phyloP scores from a whole-genome alignment of 2,797 vertebrate genomes.

The Setipinna tenuifilis region DNA sequence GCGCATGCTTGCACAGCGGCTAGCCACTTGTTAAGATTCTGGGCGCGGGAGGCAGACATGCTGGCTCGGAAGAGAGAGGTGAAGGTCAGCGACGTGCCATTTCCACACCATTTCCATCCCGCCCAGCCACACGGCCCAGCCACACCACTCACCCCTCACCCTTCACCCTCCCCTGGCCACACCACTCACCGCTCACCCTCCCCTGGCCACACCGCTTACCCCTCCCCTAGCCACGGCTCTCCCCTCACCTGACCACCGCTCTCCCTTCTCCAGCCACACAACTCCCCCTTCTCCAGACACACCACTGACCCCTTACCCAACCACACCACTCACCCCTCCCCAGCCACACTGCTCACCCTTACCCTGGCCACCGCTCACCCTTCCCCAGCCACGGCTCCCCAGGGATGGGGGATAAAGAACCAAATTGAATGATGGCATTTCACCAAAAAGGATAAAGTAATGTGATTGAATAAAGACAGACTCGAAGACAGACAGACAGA shows the following conservation, averaged over 20 bases:
- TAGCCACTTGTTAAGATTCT: background rate
- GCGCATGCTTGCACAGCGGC: conserved; percentile 24
- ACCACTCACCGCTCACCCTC: no score
- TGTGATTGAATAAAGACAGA: no score
- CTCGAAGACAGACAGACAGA: background rate
- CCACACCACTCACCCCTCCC: no score
- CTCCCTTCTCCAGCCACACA: no score
- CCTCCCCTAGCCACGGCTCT: no score
- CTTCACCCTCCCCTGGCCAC: background rate
- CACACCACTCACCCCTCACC: background rate
- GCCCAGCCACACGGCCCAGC: background rate
- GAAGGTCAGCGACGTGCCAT: background rate
- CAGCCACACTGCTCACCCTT: no score
- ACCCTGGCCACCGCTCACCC: background rate
- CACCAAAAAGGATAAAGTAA: background rate
- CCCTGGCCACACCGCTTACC: no score
- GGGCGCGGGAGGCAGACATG: background rate
- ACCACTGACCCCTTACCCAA: no score
- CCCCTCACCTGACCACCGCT: no score
- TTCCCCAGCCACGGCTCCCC: background rate
- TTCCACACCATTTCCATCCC: background rate
- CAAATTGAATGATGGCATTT: background rate
- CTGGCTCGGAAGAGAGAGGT: background rate
- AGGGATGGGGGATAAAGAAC: background rate
- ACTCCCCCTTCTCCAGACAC: no score